Evolutionary conservation across 2,797 vertebrate species (phyloP).

Genomic region (Amazonetta brasiliensis): DNA sequence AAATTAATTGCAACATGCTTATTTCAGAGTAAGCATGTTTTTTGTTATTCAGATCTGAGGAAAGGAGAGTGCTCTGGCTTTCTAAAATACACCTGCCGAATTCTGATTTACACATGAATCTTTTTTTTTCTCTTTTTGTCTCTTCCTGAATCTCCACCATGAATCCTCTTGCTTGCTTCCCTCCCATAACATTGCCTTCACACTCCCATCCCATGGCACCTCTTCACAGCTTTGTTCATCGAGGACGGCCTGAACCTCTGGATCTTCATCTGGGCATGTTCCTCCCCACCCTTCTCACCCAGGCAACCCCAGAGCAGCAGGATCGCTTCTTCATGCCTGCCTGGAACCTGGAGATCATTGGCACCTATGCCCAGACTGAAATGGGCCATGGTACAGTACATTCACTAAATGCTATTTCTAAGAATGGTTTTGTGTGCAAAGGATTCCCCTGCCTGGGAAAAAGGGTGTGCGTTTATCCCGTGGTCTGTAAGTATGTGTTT

Average conservation of each 20-base stretch:
- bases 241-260: conserved; percentile 89
- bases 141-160: conserved; percentile 50
- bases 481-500: accelerated
- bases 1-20: background rate
- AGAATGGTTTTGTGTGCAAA: conserved; percentile 7
- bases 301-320: conserved; percentile 95
- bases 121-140: conserved; percentile 55
- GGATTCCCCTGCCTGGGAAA: background rate
- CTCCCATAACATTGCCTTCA: conserved; percentile 63
- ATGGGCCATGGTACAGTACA: conserved; percentile 97
- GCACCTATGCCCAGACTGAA: conserved; percentile 99
- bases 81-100: conserved; percentile 6
- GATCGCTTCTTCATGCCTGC: conserved; percentile 96
- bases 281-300: conserved; percentile 96
- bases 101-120: conserved; percentile 54
- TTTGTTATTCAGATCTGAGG: background rate
- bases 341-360: conserved; percentile 98
- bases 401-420: conserved; percentile 70
- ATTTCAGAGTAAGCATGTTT: background rate
- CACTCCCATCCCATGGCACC: conserved; percentile 60
- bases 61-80: conserved; percentile 71
- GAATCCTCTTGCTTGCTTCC: conserved; percentile 62
- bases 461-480: background rate
- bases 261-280: conserved; percentile 99
- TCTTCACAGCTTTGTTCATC: conserved; percentile 87